Conservation (phyloP, 2,797 vertebrate genomes). For the Syndactyla subalaris region DNA sequence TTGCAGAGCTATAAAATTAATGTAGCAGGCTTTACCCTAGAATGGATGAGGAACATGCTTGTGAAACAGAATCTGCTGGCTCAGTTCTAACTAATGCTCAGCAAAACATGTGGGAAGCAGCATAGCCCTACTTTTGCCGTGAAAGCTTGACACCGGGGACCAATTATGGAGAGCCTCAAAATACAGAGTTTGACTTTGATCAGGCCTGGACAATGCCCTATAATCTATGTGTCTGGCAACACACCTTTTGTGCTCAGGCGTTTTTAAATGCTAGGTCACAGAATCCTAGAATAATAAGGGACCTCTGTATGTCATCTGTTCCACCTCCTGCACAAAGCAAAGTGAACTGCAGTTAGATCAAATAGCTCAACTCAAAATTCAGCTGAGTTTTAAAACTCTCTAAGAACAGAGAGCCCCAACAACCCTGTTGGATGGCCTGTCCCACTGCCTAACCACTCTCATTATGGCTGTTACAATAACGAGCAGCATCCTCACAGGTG, state of each 20-base stretch:
- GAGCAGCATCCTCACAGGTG: background rate
- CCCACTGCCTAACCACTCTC: background rate
- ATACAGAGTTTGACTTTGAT: background rate
- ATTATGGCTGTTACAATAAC: background rate
- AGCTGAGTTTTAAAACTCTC: background rate
- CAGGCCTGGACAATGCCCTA: background rate
- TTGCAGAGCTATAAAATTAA: background rate
- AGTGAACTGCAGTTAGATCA: background rate
- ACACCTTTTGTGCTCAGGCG: background rate
- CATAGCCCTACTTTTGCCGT: background rate
- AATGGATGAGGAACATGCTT: background rate
- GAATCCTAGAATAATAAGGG: background rate
- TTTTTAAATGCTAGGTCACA: background rate
- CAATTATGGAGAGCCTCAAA: background rate
- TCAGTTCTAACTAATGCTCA: background rate
- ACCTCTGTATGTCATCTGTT: background rate
- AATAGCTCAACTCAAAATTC: background rate
- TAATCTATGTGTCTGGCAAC: background rate
- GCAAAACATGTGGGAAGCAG: background rate
- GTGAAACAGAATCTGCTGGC: background rate
- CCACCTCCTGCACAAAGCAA: background rate
- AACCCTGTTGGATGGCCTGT: background rate
- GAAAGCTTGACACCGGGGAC: background rate
- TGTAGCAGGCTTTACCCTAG: background rate
- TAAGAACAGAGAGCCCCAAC: background rate